A percentile compares a stretch with the other conserved stretches of the same genome.
Conservation (phyloP, 2,797 vertebrate genomes). For the Rhabdophis nuchalis region DNA sequence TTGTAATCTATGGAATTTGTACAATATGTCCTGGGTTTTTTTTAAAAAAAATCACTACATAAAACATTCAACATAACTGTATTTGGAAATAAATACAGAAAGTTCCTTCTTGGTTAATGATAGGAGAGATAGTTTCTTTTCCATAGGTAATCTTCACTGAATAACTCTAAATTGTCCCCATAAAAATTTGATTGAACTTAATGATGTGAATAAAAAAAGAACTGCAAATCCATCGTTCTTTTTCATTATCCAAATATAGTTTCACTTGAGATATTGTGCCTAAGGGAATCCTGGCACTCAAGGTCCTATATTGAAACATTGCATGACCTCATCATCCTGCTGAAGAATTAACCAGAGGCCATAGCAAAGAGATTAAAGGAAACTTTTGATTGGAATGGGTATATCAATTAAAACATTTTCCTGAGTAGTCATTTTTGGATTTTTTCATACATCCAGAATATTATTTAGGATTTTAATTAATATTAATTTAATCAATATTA, state of each 20-base stretch:
- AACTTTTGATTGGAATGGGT: constrained; percentile 36
- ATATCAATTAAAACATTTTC: background rate
- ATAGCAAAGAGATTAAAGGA: constrained; percentile 47
- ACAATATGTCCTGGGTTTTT: background rate
- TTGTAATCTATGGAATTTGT: background rate
- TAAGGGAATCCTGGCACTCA: background rate
- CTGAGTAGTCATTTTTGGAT: constrained; percentile 17
- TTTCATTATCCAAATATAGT: background rate
- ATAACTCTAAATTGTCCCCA: background rate
- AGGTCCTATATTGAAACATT: background rate
- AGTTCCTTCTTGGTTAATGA: background rate
- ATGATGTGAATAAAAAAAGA: background rate
- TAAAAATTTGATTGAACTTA: background rate
- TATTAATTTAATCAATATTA: background rate
- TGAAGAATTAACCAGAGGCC: constrained; percentile 37
- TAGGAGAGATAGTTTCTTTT: background rate
- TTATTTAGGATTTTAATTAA: background rate
- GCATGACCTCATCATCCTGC: background rate
- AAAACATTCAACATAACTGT: background rate
- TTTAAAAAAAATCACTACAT: background rate
- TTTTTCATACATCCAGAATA: background rate
- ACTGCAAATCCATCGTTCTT: background rate
- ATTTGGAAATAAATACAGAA: background rate
- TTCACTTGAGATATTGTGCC: background rate
- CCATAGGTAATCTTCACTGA: background rate